Conservation (phyloP, 2,113 vertebrate species). For the Hassar affinis region DNA sequence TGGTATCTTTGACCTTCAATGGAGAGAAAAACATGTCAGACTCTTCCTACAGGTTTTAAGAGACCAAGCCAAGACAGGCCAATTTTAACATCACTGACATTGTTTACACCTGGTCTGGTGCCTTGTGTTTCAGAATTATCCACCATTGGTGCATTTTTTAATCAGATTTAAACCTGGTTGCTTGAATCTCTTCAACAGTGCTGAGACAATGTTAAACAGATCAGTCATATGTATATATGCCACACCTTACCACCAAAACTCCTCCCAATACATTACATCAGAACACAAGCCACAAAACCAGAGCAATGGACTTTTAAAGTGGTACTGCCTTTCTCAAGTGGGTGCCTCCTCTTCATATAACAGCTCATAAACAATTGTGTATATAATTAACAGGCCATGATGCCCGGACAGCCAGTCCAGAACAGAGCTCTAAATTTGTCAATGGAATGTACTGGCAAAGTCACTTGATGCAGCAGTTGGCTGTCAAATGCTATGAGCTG, state of each 20-base stretch:
- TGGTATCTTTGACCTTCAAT: constrained; percentile 81
- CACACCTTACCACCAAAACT: neutral
- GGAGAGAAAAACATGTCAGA: constrained; percentile 1
- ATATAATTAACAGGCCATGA: neutral
- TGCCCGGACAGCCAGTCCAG: neutral
- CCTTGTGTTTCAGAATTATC: neutral
- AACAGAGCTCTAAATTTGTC: neutral
- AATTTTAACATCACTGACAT: neutral
- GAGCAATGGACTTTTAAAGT: neutral
- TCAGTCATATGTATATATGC: neutral
- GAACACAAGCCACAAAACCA: neutral
- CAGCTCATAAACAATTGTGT: constrained; percentile 4
- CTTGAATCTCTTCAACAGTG: neutral
- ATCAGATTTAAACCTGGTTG: neutral
- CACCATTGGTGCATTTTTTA: neutral
- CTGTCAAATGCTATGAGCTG: neutral
- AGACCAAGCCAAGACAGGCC: neutral
- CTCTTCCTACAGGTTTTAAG: neutral
- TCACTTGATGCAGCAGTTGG: neutral
- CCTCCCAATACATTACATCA: constrained; percentile 9
- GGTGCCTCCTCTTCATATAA: neutral
- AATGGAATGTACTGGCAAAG: neutral
- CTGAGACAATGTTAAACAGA: neutral
- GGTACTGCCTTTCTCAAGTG: neutral
- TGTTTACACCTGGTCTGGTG: neutral